phyloP scores from a whole-genome alignment of 2,888 invertebrate genomes.

The Diaperis boleti region DNA sequence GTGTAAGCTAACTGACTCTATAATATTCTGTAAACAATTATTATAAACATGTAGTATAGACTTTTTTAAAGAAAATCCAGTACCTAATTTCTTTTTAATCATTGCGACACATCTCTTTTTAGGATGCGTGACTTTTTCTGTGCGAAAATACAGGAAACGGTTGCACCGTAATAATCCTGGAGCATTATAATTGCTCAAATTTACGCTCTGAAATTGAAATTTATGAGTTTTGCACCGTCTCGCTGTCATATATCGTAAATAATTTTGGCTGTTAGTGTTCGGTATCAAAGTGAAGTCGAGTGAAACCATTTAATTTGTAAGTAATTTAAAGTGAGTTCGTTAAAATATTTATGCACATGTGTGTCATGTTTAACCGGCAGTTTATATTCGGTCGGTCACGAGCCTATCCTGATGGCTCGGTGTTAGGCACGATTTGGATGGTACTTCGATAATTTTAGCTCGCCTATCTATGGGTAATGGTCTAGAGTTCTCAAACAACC shows the following conservation, averaged over 20 bases:
- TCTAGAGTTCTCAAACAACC: conserved; percentile 15
- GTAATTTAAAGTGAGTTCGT: conserved; percentile 54
- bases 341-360: conserved; percentile 58
- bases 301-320: conserved; percentile 56
- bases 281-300: conserved; percentile 51
- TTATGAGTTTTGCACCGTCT: conserved; percentile 34
- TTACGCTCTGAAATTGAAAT: conserved; percentile 16
- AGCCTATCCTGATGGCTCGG: conserved; percentile 35
- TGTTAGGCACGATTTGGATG: conserved; percentile 43
- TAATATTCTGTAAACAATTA: too few species aligned
- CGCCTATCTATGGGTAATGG: conserved; percentile 25
- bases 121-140: too few species aligned
- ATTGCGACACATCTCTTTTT: too few species aligned
- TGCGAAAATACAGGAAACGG: conserved; percentile 9
- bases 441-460: conserved; percentile 40
- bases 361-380: conserved; percentile 52
- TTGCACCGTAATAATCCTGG: conserved; percentile 9
- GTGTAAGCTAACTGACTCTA: too few species aligned
- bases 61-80: too few species aligned
- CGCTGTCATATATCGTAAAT: conserved; percentile 39
- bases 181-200: conserved; percentile 36
- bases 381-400: conserved; percentile 43
- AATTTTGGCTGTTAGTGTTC: conserved; percentile 42
- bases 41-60: too few species aligned
- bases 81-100: too few species aligned